Percentiles rank a stretch among this genome's conserved stretches.
Evolutionary conservation across 1,140 invertebrate genomes (phyloP).

Genomic region (Thaumetopoea pityocampa): DNA sequence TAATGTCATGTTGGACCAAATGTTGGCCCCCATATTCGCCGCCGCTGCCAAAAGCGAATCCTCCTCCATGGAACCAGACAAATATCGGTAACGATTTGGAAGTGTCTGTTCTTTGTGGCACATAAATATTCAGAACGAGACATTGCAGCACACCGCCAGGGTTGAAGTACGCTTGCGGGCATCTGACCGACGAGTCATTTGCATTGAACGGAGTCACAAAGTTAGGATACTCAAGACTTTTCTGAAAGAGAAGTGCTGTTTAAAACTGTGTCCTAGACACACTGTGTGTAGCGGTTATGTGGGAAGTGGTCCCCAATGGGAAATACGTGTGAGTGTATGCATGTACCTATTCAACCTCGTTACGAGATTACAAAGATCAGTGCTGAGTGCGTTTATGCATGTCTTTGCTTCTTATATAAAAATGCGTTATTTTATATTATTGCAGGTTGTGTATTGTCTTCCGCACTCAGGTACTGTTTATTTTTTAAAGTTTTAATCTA

Average conservation of each 20-base stretch:
- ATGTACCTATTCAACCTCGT: too few species aligned
- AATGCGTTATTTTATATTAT: too few species aligned
- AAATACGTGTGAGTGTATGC: too few species aligned
- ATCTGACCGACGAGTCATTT: constrained; percentile 13
- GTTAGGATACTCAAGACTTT: constrained; percentile 10
- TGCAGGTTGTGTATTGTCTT: too few species aligned
- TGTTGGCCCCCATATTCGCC: constrained; percentile 62
- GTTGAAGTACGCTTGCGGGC: constrained; percentile 19
- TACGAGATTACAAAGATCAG: too few species aligned
- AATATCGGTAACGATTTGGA: constrained; percentile 75
- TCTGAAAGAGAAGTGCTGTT: constrained; percentile 26
- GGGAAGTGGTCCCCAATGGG: too few species aligned
- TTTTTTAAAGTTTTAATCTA: too few species aligned
- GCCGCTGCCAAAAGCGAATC: constrained; percentile 70
- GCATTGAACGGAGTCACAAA: constrained; percentile 25
- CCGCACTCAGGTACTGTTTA: too few species aligned
- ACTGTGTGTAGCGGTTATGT: too few species aligned
- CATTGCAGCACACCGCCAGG: constrained; percentile 31
- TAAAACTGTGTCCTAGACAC: too few species aligned
- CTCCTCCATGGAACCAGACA: constrained; percentile 84
- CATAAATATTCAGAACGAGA: constrained; percentile 40
- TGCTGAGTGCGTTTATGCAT: too few species aligned
- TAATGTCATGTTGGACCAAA: constrained; percentile 73
- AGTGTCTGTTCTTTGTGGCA: constrained; percentile 19
- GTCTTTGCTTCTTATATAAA: too few species aligned